phyloP scores from a whole-genome alignment of 2,888 invertebrate species.

The Ectemnius continuus region DNA sequence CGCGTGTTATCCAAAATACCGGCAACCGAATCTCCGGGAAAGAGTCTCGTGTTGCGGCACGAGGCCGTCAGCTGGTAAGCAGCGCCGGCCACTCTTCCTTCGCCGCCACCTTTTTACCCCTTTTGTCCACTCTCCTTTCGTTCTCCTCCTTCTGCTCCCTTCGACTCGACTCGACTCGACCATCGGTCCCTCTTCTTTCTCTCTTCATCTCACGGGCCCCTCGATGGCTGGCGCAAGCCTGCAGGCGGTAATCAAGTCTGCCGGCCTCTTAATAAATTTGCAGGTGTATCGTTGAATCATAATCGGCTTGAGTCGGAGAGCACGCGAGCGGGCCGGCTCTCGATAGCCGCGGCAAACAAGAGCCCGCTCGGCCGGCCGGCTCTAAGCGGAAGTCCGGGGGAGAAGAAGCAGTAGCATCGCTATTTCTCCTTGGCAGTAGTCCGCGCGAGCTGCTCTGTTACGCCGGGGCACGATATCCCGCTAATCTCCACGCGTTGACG shows the following conservation, averaged over 20 bases:
- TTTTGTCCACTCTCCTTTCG: slow-evolving; percentile 9
- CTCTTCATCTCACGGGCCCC: slow-evolving; percentile 16
- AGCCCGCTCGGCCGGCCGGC: too few relatives aligned
- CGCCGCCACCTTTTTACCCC: slow-evolving; percentile 2
- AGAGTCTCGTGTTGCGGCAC: slow-evolving; percentile 68
- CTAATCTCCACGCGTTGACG: slow-evolving; percentile 38
- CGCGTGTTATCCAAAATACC: slow-evolving; percentile 64
- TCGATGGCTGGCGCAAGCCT: too few relatives aligned
- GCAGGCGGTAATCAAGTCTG: too few relatives aligned
- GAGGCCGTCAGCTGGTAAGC: slow-evolving; percentile 72
- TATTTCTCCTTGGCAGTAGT: neutral
- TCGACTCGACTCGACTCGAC: neutral
- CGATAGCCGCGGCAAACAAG: too few relatives aligned
- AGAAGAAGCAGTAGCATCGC: neutral
- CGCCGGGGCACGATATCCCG: slow-evolving; percentile 7
- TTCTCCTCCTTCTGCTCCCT: neutral
- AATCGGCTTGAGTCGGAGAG: too few relatives aligned
- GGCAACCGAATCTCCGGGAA: slow-evolving; percentile 65
- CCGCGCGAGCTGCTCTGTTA: slow-evolving; percentile 2
- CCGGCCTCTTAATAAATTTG: too few relatives aligned
- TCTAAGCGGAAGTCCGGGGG: neutral
- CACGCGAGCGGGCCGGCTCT: too few relatives aligned
- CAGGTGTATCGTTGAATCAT: too few relatives aligned
- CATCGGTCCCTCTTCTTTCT: neutral
- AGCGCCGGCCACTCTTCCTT: slow-evolving; percentile 34